Conservation (phyloP, 2,113 vertebrate species). For the Jaculus jaculus region DNA sequence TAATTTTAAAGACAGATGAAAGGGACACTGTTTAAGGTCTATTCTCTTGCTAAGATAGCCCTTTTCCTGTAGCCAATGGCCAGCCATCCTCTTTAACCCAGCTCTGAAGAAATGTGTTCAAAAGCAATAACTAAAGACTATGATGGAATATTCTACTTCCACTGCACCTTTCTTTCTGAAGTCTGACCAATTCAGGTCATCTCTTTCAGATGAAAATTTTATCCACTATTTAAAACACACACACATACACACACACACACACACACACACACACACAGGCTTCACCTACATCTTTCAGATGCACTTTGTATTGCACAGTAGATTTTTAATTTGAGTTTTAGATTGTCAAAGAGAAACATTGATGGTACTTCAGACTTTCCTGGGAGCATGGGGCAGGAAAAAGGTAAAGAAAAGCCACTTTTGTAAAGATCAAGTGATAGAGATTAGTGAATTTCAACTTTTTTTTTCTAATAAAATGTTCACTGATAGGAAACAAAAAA, state of each 20-base stretch:
- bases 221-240: background rate
- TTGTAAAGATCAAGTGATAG: background rate
- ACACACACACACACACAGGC: background rate
- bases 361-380: background rate
- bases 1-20: slow-evolving; percentile 66
- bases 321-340: background rate
- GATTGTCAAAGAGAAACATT: slow-evolving; percentile 9
- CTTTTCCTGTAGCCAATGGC: slow-evolving; percentile 35
- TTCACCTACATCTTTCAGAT: background rate
- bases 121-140: slow-evolving; percentile 10
- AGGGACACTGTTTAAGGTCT: slow-evolving; percentile 39
- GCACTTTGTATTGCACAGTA: background rate
- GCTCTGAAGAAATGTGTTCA: slow-evolving; percentile 49
- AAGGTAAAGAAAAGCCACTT: background rate
- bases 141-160: slow-evolving; percentile 53
- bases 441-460: background rate
- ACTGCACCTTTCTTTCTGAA: background rate
- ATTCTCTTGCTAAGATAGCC: background rate
- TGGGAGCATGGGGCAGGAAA: background rate
- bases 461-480: slow-evolving; percentile 8
- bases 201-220: background rate
- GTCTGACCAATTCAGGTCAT: background rate
- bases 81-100: background rate
- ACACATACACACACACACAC: background rate
- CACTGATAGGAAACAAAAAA: background rate